Evolutionary conservation across 23 tunicate species (phyloP), one percentile per base, ranked within the genome.

Genomic region (Phallusia fumigata): DNA sequence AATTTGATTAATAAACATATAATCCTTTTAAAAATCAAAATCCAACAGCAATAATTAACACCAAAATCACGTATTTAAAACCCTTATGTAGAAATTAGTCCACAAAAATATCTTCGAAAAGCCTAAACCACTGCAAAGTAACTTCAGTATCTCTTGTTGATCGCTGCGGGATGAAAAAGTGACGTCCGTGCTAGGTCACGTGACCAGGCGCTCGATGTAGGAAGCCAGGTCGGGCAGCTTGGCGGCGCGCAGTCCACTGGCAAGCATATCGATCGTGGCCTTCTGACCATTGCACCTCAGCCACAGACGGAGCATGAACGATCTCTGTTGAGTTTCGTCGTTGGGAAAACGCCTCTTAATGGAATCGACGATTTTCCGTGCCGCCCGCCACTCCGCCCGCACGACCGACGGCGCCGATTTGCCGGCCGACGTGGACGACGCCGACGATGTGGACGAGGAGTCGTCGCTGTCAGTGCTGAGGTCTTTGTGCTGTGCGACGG

Each of bases 291-390:
- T 91, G 2, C 86, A 75, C 34, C 77, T 74, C 51, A 92, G 83
- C 97, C 97, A 92, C 53, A 87, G 78, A 10, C 80, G 53, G 18
- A 92, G 65, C 97, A 92, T 92, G 47, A 79, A 84, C 22, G 91
- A 83, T 32, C 88, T 76, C n/a, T 87, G 97, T 31, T 80, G 82
- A 8, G 69, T 32, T 15, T 84, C 86, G 64, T 78, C 64, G 65
- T 79, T 76, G n/a, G 88, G 86, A 52, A 58, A 79, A 31, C 80
- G 74, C 0, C 82, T 5, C 32, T 65, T 80, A n/a, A 92, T 88
- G 31, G 79, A 79, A 13, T 84, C 84, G 21, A 83, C 80, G 49
- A 92, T 80, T 36, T 74, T 73, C 28, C 34, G 74, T 19, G 31
- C 35, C 30, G 83, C 74, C 35, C 32, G 58, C 26, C 51, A n/a